Evolutionary conservation across 1,140 invertebrate genomes (phyloP), one percentile per base, ranked within the genome.

Genomic region (Mactra quadrangularis): DNA sequence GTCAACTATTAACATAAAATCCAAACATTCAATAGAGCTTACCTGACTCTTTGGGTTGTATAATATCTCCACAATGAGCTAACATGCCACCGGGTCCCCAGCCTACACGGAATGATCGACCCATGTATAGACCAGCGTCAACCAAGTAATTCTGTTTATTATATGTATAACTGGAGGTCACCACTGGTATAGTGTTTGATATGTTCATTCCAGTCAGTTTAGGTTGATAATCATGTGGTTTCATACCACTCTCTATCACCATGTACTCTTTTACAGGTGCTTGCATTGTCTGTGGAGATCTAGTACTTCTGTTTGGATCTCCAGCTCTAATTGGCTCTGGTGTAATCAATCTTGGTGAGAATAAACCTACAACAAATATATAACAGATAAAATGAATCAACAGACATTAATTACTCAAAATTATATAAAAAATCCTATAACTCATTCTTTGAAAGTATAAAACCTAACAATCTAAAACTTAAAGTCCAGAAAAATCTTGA

Each of bases 71-170:
- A 86, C 75, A 66, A 81, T 92, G 90, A 22, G 94, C 94, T 9
- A 97, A 87, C 0, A 94, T 94, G 82, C 95, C 94, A n/a, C 86
- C 94, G 0, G 95, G 95, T 0, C 95, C 95, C 95, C 97, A 98
- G 0, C 96, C 96, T 0, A 96, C 94, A 86, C 96, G 95, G 79
- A 95, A 96, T 71, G 95, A 95, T 3, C 96, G 94, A 0, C 96
- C 95, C 93, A 95, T 95, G 78, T 93, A 93, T 25, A 90, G 91
- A 66, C 92, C 95, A 79, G 95, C 89, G 91, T 97, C 96, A 3
- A 95, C 94, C 6, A 95, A 90, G 83, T 94, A 94, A 1, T 94
- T 92, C 70, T 93, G 90, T 47, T 90, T 91, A 13, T 87, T 76
- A 76, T 89, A 88, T 64, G 92, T 64, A 17, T 90, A 64, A 7